Evolutionary conservation across 2,797 vertebrate species (phyloP).

Genomic region (Buphagus erythrorhynchus): DNA sequence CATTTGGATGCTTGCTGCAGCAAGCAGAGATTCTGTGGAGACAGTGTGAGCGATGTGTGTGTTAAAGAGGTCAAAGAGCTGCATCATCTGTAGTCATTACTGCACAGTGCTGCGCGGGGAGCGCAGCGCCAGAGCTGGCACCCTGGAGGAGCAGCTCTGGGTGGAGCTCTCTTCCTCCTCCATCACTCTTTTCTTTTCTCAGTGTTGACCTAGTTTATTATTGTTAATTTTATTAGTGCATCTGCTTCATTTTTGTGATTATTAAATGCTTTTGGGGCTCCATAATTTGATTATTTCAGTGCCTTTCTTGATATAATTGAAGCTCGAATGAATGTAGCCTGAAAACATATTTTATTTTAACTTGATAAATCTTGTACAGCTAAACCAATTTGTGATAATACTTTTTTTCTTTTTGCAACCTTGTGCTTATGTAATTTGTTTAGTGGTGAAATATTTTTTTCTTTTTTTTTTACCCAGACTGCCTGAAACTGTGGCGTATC

Average conservation of each 20-base stretch:
- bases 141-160: constrained; percentile 18
- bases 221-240: constrained; percentile 60
- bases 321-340: constrained; percentile 40
- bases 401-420: constrained; percentile 10
- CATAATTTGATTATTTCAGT: constrained; percentile 65
- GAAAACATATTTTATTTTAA: constrained; percentile 66
- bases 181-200: constrained; percentile 5
- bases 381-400: constrained; percentile 64
- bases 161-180: constrained; percentile 28
- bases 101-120: neutral
- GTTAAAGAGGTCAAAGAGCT: constrained; percentile 57
- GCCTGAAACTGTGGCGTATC: neutral
- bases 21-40: neutral
- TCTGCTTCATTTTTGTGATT: constrained; percentile 58
- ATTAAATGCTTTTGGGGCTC: constrained; percentile 65
- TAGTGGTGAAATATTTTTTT: neutral
- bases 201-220: constrained; percentile 58
- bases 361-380: constrained; percentile 54
- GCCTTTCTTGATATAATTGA: constrained; percentile 46
- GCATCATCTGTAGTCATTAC: constrained; percentile 36
- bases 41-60: constrained; percentile 19
- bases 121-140: neutral
- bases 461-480: neutral
- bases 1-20: constrained; percentile 20
- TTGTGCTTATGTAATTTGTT: constrained; percentile 50